Evolutionary conservation across 2,888 invertebrate genomes (phyloP), one percentile per base, ranked within the genome.

Genomic region (Catotricha subobsoleta): DNA sequence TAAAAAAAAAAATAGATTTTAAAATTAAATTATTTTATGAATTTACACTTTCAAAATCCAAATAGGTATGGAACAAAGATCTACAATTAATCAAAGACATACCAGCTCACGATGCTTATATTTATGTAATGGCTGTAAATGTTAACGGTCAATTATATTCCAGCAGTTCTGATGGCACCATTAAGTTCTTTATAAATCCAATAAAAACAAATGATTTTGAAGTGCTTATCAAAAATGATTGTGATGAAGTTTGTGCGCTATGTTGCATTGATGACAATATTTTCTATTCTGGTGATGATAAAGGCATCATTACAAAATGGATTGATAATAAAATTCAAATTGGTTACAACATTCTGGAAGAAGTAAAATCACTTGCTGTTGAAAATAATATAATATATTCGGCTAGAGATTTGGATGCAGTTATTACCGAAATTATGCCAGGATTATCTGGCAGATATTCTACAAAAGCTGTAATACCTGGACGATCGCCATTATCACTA

Each of bases 281-380:
- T 3, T 27, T 50, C 3, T 63, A 57, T 41, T 58, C 63, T 1
- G 62, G 62, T 18, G 63, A 63, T 44, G 63, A 62, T 40, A 59
- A 60, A 42, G 63, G 63, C 16, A 58, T 59, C 3, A 59, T 63
- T 15, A 58, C 59, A 21, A 57, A 54, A 44, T 62, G 62, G 62
- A 49, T 51, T 41, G 54, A 62, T 38, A 59, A 62, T 45, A 57
- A 55, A 45, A 60, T 63, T 52, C 48, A 55, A 5, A 59, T 58
- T 15, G 62, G 62, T 47, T 62, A 57, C 45, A 64, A 56, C 49
- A 44, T 63, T 34, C 54, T 62, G 2, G 63, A 63, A 47, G 58
- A 62, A 44, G 59, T 63, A 0, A 60, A 60, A 41, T 58, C 62
- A 0, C 42, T 63, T 33, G 59, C 56, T 2, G 59, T 54, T 2